Evolutionary conservation across 2,888 invertebrate species (phyloP), one percentile per base, ranked within the genome.

Genomic region (Drosophila heteroneura): DNA sequence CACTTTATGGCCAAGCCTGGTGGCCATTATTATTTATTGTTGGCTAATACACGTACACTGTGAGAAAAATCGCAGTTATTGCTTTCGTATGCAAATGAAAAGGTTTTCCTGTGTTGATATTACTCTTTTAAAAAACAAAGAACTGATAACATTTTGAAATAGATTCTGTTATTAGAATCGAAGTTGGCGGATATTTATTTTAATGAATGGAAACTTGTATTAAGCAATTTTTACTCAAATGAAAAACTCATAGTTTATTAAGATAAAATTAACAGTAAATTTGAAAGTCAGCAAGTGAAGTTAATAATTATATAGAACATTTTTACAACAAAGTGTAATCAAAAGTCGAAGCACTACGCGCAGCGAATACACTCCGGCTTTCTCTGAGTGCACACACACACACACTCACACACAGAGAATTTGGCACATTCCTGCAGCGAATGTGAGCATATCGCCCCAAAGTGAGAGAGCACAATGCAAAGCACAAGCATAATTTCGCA

Each of bases 21-120:
- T 22, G 61, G 58, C 64, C 59, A 78, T 79, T 81, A 74, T 87
- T 87, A 84, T 77, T 83, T 87, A 78, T 83, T 68, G 73, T 67
- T 66, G 28, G 33, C 39, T 53, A 33, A 28, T 39, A 66, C 49
- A 76, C 35, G 26, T 12, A 53, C 47, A 62, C 35, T 47, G 5
- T 51, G 10, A 52, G 28, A 30, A 57, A 57, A 51, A 3, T 5
- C 1, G 5, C 19, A 51, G 0, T 2, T 2, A 26, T 9, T 9
- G 2, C 1, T 22, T 44, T 22, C 22, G 0, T 1, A 6, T 44
- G 12, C 44, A 22, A 44, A 22, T n/a, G 5, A n/a, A 5, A 2
- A 12, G 14, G 5, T 2, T 32, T 52, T 52, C 3, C 14, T 2
- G 14, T 2, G 14, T 14, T n/a, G 1, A 2, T 16, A 22, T 44